Conservation (phyloP, 2,797 vertebrate species). For the Manis javanica region DNA sequence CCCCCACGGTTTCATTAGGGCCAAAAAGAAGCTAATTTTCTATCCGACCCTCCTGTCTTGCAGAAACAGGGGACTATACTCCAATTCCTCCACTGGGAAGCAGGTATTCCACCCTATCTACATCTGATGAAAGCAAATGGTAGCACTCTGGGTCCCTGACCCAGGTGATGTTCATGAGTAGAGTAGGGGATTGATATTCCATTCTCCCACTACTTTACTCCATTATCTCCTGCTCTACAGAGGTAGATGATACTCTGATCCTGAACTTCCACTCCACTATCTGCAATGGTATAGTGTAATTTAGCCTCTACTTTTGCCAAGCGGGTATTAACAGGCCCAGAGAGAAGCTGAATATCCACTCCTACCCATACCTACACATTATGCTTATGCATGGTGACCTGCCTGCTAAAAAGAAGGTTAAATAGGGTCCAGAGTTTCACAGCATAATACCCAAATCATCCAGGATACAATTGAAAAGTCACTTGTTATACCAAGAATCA, state of each 20-base stretch:
- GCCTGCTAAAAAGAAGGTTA: background rate
- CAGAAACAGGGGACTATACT: background rate
- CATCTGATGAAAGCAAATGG: background rate
- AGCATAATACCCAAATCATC: background rate
- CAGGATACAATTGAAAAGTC: background rate
- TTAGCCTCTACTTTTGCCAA: background rate
- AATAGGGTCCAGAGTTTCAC: background rate
- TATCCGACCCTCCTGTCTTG: background rate
- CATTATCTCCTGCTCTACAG: background rate
- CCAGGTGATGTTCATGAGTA: background rate
- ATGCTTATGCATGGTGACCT: background rate
- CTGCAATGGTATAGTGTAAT: background rate
- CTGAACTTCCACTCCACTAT: background rate
- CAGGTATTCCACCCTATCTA: background rate
- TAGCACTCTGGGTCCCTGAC: background rate
- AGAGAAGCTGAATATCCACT: constrained; percentile 6
- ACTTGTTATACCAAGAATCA: background rate
- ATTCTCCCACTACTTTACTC: background rate
- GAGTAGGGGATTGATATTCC: background rate
- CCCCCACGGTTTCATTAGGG: background rate
- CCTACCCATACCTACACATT: background rate
- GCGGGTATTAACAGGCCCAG: background rate
- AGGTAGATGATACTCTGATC: background rate
- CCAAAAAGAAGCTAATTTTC: constrained; percentile 5
- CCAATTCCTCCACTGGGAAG: background rate